Conservation (phyloP, 2,797 vertebrate species). For the Pseudochirops cupreus region DNA sequence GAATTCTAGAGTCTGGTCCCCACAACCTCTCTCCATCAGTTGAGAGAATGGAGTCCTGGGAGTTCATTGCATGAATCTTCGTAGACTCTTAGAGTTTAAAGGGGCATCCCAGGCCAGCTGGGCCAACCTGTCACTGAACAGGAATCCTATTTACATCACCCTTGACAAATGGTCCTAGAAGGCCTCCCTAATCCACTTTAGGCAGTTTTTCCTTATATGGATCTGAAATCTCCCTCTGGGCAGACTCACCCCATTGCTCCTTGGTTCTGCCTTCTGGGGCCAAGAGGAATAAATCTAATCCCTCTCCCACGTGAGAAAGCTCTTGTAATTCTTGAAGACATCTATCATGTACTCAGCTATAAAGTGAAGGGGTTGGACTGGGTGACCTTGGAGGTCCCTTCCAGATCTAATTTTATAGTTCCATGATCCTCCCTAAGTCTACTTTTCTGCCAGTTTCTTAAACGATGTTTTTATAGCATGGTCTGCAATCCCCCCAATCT, state of each 20-base stretch:
- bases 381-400: neutral
- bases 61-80: neutral
- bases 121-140: neutral
- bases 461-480: neutral
- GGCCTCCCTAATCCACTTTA: neutral
- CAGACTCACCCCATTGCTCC: neutral
- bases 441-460: neutral
- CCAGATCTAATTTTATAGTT: neutral
- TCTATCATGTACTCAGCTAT: neutral
- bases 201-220: neutral
- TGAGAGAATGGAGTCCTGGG: neutral
- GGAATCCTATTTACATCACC: neutral
- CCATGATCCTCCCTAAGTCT: neutral
- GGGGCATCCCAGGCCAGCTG: neutral
- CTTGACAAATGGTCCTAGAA: neutral
- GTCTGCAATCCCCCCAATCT: neutral
- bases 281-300: neutral
- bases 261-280: neutral
- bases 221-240: neutral
- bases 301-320: neutral
- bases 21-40: neutral
- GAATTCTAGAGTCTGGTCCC: neutral
- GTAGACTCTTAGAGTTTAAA: neutral
- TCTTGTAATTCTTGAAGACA: neutral
- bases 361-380: neutral